Percentiles rank a stretch among this genome's conserved stretches.
These are phyloP conservation scores for Ceyx cyanopectus DNA, from an alignment of 2,113 vertebrate genomes.

Conservation along the genomic window DNA sequence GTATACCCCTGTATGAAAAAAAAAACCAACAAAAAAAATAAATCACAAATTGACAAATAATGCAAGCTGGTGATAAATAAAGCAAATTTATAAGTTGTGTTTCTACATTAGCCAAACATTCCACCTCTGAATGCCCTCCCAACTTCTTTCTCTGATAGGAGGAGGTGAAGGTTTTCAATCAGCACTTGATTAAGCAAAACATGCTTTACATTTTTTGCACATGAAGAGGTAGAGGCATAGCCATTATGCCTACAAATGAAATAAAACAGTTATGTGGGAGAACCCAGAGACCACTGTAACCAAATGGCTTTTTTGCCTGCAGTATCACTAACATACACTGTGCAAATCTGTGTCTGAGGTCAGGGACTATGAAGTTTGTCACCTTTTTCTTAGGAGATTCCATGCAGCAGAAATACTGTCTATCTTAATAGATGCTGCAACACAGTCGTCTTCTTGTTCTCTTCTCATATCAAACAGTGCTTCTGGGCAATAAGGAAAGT, in stretches of 20 bases:
- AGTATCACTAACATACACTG: background rate
- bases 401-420: background rate
- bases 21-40: background rate
- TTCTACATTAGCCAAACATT: background rate
- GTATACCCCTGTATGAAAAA: constrained; percentile 81
- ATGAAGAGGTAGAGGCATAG: background rate
- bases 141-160: background rate
- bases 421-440: background rate
- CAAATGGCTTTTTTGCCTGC: background rate
- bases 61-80: background rate
- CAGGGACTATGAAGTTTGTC: background rate
- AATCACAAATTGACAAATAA: background rate
- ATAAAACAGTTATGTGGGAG: fast-evolving
- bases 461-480: background rate
- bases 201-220: background rate
- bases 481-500: background rate
- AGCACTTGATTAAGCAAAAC: background rate
- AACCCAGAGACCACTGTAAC: background rate
- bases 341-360: background rate
- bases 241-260: background rate
- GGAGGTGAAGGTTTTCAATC: background rate
- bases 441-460: background rate
- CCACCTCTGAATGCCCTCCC: background rate
- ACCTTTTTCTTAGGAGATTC: background rate
- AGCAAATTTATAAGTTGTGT: background rate